Base-by-base conservation (phyloP, 2,113 vertebrate genomes). In the Nymphicus hollandicus region DNA sequence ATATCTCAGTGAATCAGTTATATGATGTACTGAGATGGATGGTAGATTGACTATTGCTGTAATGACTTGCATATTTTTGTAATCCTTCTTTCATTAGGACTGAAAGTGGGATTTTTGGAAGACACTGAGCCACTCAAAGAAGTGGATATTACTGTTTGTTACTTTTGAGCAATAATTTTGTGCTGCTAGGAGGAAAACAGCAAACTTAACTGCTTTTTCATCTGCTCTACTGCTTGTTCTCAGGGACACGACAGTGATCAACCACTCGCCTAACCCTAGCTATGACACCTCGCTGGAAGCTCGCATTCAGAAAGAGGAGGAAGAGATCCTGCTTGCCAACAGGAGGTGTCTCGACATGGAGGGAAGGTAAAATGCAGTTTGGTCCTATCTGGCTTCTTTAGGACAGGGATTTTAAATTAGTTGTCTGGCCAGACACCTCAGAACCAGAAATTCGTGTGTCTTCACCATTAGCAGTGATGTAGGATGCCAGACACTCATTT, bases 341-440 rank as follows among this genome's bases (percentile, higher is more conserved):
- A 98, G 99, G 33, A 98, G 99, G 70, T 99, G 99, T 90, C 98
- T 99, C 9, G 99, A 99, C 96, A 99, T 99, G 99, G 99, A 99
- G 93, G 99, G 99, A 98, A 99, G 99, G 99, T 99, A 95, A 96
- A 90, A 44, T 29, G 41, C 58, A 43, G 23, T 78, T 83, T 61
- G n/a, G 60, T 52, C 33, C 49, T 74, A 28, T 68, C 64, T 71
- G 71, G 10, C 63, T 91, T 85, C 71, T 84, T 61, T 37, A 65
- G 29, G 53, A 64, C 25, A 14, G n/a, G 11, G 15, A 33, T 85
- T 82, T 89, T 31, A 83, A 61, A 35, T 58, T n/a, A 69, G 63
- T 78, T 80, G 15, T 53, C 84, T 78, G 52, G 19, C 19, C 69
- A 70, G 73, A 29, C 0, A 1, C 49, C 73, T 96, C 60, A 72